A percentile compares a stretch with the other conserved stretches of the same genome.
phyloP scores from a whole-genome alignment of 2,113 vertebrate genomes.

The Pluvianellus socialis region DNA sequence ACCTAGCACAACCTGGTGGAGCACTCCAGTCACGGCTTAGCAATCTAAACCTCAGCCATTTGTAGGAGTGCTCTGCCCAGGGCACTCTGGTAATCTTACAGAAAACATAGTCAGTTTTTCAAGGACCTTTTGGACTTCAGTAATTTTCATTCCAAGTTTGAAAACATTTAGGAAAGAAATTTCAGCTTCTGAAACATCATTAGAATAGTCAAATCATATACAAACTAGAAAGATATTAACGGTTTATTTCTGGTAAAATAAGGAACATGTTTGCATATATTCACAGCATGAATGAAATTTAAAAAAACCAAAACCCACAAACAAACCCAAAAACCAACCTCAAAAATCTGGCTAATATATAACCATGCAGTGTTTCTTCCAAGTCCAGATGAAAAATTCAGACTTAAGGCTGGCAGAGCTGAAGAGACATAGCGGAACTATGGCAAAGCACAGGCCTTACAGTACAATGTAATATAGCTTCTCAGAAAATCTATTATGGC shows the following conservation, averaged over 20 bases:
- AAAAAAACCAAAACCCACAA: not conserved
- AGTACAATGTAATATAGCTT: not conserved
- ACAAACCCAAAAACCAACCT: not conserved
- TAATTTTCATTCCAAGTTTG: not conserved
- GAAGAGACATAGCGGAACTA: not conserved
- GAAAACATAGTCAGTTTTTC: not conserved
- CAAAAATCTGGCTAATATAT: not conserved
- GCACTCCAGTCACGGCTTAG: not conserved
- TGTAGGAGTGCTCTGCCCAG: not conserved
- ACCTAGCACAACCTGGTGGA: not conserved
- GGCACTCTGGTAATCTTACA: not conserved
- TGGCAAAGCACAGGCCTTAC: not conserved
- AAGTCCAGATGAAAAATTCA: not conserved
- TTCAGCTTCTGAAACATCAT: not conserved
- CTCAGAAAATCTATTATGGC: not conserved
- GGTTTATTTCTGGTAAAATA: not conserved
- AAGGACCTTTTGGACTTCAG: not conserved
- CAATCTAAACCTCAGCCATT: not conserved
- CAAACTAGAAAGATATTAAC: not conserved
- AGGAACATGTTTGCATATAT: not conserved
- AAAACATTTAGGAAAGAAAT: not conserved
- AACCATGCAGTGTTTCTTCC: not conserved
- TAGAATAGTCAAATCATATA: not conserved
- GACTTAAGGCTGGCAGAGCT: not conserved
- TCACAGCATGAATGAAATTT: not conserved